Evolutionary conservation across 2,797 vertebrate species (phyloP).

Genomic region (Miopithecus talapoin): DNA sequence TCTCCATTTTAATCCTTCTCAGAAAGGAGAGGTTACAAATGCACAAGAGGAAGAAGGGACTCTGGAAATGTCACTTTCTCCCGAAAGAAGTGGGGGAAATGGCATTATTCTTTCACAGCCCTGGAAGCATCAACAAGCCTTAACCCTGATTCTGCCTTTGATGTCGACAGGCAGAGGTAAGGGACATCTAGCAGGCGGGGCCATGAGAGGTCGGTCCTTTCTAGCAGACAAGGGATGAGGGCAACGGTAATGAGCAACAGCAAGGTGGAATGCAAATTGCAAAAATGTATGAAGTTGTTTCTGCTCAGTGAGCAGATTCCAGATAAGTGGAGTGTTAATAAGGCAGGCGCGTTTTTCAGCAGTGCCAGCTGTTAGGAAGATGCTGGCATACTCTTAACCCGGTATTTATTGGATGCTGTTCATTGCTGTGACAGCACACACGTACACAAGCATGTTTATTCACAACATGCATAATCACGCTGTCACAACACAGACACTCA

Average conservation of each 20-base stretch:
- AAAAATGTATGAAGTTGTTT: constrained; percentile 85
- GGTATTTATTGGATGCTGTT: constrained; percentile 56
- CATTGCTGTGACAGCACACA: constrained; percentile 67
- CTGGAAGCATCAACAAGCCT: constrained; percentile 10
- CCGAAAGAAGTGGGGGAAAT: neutral
- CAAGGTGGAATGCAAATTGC: constrained; percentile 83
- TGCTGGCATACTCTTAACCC: constrained; percentile 58
- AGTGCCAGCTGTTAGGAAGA: constrained; percentile 82
- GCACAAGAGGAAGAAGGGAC: constrained; percentile 40
- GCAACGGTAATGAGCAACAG: constrained; percentile 81
- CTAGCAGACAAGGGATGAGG: constrained; percentile 76
- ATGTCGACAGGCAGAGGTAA: constrained; percentile 75
- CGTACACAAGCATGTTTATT: constrained; percentile 32
- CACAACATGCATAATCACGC: constrained; percentile 17
- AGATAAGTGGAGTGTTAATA: constrained; percentile 86
- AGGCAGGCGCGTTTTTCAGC: constrained; percentile 81
- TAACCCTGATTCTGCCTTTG: constrained; percentile 3
- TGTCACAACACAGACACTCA: constrained; percentile 29
- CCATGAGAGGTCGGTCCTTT: constrained; percentile 69
- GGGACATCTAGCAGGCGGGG: constrained; percentile 59
- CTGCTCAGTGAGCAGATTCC: constrained; percentile 86
- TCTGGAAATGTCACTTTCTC: constrained; percentile 57
- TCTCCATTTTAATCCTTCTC: constrained; percentile 32
- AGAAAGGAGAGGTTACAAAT: neutral
- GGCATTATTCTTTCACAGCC: constrained; percentile 72